Base-by-base conservation (phyloP, 2,113 vertebrate genomes). In the Alouatta palliata region DNA sequence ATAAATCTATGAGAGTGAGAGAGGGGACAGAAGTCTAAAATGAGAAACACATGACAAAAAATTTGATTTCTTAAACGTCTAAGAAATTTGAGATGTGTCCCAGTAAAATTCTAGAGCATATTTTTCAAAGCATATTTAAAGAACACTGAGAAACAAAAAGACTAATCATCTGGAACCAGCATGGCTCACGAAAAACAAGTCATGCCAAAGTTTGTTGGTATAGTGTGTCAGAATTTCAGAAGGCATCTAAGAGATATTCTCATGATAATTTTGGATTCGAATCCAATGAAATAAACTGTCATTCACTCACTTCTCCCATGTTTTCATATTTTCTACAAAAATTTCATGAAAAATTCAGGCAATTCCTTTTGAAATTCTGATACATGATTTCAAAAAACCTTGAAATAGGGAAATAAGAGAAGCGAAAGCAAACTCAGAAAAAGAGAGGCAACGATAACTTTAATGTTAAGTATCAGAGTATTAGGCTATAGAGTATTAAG, bases 41-140 rank as follows among this genome's bases (percentile, higher is more conserved):
- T 32, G 25, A 82, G 19, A 4, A 64, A 64, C 5, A 64, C 27
- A 32, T 32, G 61, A 30, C 30, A 64, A 61, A 61, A 64, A 64
- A 1, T 4, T 45, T 83, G 20, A 77, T 82, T 90, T 66, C 35
- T 90, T 73, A 73, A 93, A 87, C 12, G 70, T 54, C 61, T 54
- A 75, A 79, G 35, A 64, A 70, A 90, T 66, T 17, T 43, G 54
- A 16, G 21, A 32, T 47, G 30, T 87, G 8, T 77, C 17, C 70
- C 45, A 88, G 16, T 71, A 37, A 86, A 95, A 73, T 17, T 32
- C 49, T 43, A 80, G 20, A 73, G 16, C 32, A 73, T 47, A 68
- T 56, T 95, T 71, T 93, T 87, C 21, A 83, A 93, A 83, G 52
- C 32, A 95, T 86, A 94, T 77, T 90, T 97, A 95, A 90, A 66